Evolutionary conservation across 2,888 invertebrate genomes (phyloP), one percentile per base, ranked within the genome.

Genomic region (Orthosia gracilis): DNA sequence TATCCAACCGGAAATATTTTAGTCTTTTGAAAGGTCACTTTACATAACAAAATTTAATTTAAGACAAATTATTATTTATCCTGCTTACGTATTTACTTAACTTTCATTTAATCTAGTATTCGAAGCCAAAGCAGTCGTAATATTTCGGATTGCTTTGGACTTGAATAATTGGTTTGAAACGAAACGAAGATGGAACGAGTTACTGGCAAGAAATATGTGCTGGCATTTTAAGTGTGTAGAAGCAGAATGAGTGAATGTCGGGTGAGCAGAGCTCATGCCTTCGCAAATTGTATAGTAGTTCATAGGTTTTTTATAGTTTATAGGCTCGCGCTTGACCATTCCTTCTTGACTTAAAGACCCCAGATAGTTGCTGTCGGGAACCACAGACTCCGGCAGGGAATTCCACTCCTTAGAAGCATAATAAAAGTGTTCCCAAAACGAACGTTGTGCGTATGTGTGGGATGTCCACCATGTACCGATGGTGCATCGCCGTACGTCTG

Each of bases 161-260:
- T 73, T 73, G 59, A 81, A 76, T 80, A 76, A 73, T 73, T 76
- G 63, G 72, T 26, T 80, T 15, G 52, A 76, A 76, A 69, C 55
- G 72, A 73, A 67, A 76, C 72, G 62, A 79, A 74, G 80, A 80
- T 67, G 63, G 69, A 80, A n/a, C 50, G 69, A 62, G 26, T 67
- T 59, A 62, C 63, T 69, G 31, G 66, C 18, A 73, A 73, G 62
- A 81, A 58, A 76, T 49, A 64, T 67, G 59, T 76, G 66, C 45
- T 54, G 45, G 69, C 73, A 69, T 81, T 73, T 81, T 57, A 69
- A 81, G 40, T 57, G 21, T 26, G n/a, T 49, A 40, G 40, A 21
- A 50, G 61, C 45, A 59, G 40, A 40, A 59, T 40, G n/a, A 31
- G 31, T 31, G 31, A 26, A 40, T n/a, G 59, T n/a, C 5, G 59